Evolutionary conservation across 2,797 vertebrate species (phyloP).

Genomic region (Sandelia bainsii): DNA sequence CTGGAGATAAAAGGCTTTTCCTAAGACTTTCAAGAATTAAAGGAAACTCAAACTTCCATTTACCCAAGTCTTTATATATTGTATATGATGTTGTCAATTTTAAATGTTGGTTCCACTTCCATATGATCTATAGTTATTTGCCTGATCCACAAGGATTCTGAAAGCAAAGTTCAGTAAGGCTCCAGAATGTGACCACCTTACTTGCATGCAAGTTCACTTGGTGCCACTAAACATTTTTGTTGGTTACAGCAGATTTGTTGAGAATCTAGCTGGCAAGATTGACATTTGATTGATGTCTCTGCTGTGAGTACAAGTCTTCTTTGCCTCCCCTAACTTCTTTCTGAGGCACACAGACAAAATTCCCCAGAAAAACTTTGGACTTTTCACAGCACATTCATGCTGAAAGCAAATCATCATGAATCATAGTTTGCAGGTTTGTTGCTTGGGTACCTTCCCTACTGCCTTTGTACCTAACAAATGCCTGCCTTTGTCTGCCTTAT

Average conservation of each 20-base stretch:
- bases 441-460: conserved; percentile 15
- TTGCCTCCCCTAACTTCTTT: conserved; percentile 16
- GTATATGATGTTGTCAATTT: conserved; percentile 4
- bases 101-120: conserved; percentile 19
- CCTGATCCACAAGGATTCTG: not conserved
- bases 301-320: conserved; percentile 18
- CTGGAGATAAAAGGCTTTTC: conserved; percentile 65
- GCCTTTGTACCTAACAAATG: conserved; percentile 6
- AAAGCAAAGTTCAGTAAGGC: not conserved
- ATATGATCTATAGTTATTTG: not conserved
- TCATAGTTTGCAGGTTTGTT: conserved; percentile 20
- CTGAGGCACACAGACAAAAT: conserved; percentile 6
- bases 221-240: conserved; percentile 22
- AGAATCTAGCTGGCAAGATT: not conserved
- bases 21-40: conserved; percentile 57
- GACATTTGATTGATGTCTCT: conserved; percentile 42
- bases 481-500: not conserved
- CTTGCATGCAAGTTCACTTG: not conserved
- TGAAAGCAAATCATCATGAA: conserved; percentile 19
- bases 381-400: conserved; percentile 19
- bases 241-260: conserved; percentile 17
- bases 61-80: conserved; percentile 1
- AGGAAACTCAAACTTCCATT: conserved; percentile 47
- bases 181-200: not conserved
- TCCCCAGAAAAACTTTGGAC: conserved; percentile 15